Percentiles rank a stretch among this genome's conserved stretches.
Conservation (phyloP, 2,797 vertebrate genomes). For the Xenopus petersii region DNA sequence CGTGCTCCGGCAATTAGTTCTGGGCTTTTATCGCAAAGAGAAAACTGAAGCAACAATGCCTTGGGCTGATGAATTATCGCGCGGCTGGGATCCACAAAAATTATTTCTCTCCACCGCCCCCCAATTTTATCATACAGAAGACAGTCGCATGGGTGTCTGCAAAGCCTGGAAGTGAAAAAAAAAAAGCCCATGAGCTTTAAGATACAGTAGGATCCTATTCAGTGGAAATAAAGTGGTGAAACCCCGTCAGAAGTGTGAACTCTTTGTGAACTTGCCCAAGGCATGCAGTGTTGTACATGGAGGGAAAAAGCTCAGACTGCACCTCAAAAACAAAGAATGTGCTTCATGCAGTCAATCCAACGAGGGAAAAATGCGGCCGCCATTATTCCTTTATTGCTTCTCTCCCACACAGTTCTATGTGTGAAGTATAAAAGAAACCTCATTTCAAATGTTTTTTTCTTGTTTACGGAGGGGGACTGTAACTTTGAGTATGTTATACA, state of each 20-base stretch:
- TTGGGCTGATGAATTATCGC: conserved; percentile 36
- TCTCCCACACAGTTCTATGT: not conserved
- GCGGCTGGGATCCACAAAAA: conserved; percentile 31
- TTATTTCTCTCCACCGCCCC: not conserved
- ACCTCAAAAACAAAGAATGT: not conserved
- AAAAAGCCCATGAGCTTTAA: conserved; percentile 15
- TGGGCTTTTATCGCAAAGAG: conserved; percentile 11
- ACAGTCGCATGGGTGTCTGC: conserved; percentile 29
- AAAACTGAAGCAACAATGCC: conserved; percentile 24
- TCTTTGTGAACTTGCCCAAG: conserved; percentile 28
- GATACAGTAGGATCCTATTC: conserved; percentile 38
- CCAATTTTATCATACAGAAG: conserved; percentile 34
- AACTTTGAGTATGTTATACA: too few relatives aligned
- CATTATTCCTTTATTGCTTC: not conserved
- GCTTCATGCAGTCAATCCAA: not conserved
- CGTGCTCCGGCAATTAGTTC: conserved; percentile 33
- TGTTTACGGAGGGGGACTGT: not conserved
- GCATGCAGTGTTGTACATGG: conserved; percentile 1
- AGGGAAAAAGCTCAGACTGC: not conserved
- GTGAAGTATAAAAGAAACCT: not conserved
- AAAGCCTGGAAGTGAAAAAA: conserved; percentile 2
- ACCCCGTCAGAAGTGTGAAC: conserved; percentile 31
- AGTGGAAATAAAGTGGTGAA: conserved; percentile 23
- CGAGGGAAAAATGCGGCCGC: not conserved
- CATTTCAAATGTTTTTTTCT: too few relatives aligned